Percentiles rank a stretch among this genome's conserved stretches.
These are phyloP conservation scores for Lagorchestes hirsutus DNA, from an alignment of 2,797 vertebrate species.

Conservation along the genomic window DNA sequence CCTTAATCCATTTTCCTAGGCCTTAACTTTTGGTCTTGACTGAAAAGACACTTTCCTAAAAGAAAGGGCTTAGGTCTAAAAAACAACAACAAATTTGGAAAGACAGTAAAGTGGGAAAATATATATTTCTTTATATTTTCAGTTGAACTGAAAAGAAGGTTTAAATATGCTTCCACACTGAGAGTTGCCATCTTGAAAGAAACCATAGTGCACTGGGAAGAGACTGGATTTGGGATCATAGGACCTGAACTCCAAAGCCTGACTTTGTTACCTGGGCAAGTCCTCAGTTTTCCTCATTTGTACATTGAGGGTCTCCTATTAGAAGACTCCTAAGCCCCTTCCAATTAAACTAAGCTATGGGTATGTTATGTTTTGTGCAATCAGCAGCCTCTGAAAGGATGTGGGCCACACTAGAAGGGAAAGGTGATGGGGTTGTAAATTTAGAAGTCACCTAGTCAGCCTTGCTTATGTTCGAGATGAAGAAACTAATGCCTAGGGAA, in stretches of 20 bases:
- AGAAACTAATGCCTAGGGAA: not conserved
- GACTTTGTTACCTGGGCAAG: not conserved
- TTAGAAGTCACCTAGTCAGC: not conserved
- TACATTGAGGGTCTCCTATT: not conserved
- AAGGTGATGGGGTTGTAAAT: not conserved
- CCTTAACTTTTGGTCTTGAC: not conserved
- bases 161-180: not conserved
- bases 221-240: conserved; percentile 7
- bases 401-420: not conserved
- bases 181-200: not conserved
- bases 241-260: not conserved
- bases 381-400: not conserved
- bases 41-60: not conserved
- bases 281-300: not conserved
- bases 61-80: not conserved
- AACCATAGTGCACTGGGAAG: not conserved
- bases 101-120: not conserved
- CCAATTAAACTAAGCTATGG: not conserved
- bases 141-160: not conserved
- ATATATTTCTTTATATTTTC: not conserved
- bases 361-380: not conserved
- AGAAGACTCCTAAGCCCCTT: not conserved
- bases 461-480: not conserved
- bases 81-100: not conserved
- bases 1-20: not conserved